Conservation (phyloP, 2,888 invertebrate genomes). For the Isoperla grammatica region DNA sequence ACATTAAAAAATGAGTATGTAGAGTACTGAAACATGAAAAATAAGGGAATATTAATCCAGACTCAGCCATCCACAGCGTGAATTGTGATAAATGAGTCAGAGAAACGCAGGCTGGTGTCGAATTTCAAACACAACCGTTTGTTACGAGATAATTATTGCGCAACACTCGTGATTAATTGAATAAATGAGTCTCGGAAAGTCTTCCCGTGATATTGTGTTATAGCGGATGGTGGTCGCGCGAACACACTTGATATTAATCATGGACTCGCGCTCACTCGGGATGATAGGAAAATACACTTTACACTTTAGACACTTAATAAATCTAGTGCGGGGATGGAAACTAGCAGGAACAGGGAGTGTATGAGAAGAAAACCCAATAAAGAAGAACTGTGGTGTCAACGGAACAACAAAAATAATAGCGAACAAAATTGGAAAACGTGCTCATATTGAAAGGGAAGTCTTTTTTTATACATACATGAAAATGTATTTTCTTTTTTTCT, state of each 20-base stretch:
- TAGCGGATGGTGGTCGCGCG: background rate
- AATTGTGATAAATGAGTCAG: too few relatives aligned
- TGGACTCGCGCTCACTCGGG: background rate
- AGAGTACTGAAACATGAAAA: too few relatives aligned
- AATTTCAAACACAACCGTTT: too few relatives aligned
- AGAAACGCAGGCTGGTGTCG: too few relatives aligned
- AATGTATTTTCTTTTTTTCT: background rate
- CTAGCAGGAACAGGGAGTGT: background rate
- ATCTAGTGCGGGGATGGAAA: background rate
- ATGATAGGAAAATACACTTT: slow-evolving; percentile 12
- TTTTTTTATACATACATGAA: background rate
- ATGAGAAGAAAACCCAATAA: slow-evolving; percentile 4
- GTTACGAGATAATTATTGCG: too few relatives aligned
- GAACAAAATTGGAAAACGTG: slow-evolving; percentile 12
- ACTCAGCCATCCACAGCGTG: too few relatives aligned
- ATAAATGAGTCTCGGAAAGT: too few relatives aligned
- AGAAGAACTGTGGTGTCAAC: background rate
- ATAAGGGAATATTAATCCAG: too few relatives aligned
- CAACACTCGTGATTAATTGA: too few relatives aligned
- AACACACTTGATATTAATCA: slow-evolving; percentile 2
- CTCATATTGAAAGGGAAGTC: background rate
- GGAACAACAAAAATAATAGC: slow-evolving; percentile 7
- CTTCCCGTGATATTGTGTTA: too few relatives aligned
- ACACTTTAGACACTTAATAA: slow-evolving; percentile 8
- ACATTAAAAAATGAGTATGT: too few relatives aligned